Evolutionary conservation across 2,113 vertebrate species (phyloP).

Genomic region (Butorides virescens): DNA sequence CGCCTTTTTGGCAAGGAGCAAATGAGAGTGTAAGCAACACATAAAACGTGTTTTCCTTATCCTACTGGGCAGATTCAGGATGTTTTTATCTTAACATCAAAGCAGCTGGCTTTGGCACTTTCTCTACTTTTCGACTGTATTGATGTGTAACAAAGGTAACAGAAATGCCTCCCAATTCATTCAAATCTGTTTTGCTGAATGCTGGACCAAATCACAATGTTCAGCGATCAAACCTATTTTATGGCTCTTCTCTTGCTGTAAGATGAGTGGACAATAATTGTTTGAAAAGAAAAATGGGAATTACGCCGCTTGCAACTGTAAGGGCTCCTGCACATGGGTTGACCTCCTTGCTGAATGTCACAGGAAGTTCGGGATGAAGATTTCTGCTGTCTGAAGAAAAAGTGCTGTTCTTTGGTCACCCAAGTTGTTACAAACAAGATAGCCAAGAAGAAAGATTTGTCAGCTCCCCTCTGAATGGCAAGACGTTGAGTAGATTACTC

Average conservation of each 20-base stretch:
- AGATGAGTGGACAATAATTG: neutral
- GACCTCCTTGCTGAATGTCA: neutral
- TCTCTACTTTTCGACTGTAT: neutral
- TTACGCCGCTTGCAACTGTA: neutral
- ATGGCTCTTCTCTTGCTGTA: neutral
- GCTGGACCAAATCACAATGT: neutral
- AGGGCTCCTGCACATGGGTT: neutral
- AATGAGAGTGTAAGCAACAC: neutral
- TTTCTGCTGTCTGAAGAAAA: neutral
- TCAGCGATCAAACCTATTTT: neutral
- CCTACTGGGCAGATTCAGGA: neutral
- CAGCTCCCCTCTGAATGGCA: conserved; percentile 32
- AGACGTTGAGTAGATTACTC: conserved; percentile 41
- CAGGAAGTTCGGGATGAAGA: neutral
- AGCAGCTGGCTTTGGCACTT: neutral
- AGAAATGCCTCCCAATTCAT: neutral
- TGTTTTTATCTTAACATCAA: conserved; percentile 14
- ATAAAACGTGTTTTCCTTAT: neutral
- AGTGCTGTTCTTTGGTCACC: neutral
- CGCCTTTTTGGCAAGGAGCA: neutral
- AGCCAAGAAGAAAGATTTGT: conserved; percentile 17
- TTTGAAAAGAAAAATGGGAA: neutral
- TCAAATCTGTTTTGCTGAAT: neutral
- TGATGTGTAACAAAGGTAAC: neutral
- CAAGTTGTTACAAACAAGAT: conserved; percentile 41